Percentiles rank a stretch among this genome's conserved stretches.
Conservation (phyloP, 1,140 invertebrate species). For the Ephestia elutella region DNA sequence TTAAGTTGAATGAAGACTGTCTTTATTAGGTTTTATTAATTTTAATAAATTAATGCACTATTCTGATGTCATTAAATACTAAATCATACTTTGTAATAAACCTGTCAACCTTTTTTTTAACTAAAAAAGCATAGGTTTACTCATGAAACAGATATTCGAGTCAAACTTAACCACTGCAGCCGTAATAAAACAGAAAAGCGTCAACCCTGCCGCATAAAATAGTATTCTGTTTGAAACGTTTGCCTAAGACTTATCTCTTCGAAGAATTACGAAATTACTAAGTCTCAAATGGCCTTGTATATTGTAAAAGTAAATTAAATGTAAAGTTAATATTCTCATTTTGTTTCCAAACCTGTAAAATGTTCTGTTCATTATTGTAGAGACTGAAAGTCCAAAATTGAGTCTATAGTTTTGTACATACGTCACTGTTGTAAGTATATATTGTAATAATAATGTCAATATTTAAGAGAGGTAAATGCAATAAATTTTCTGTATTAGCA, state of each 20-base stretch:
- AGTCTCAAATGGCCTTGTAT: constrained; percentile 59
- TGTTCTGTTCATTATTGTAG: constrained; percentile 61
- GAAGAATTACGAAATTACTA: constrained; percentile 26
- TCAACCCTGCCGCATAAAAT: constrained; percentile 22
- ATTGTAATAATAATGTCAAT: constrained; percentile 58
- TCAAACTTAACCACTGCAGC: not conserved
- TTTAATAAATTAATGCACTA: no score
- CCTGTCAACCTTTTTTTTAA: not conserved
- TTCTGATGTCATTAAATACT: not conserved
- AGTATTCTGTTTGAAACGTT: constrained; percentile 16
- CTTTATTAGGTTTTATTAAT: no score
- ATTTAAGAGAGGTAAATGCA: constrained; percentile 63
- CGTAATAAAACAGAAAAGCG: not conserved
- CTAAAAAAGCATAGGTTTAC: no score
- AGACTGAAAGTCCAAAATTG: constrained; percentile 72
- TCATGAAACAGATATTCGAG: not conserved
- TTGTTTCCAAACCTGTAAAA: constrained; percentile 53
- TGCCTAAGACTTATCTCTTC: constrained; percentile 26
- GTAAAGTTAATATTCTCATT: constrained; percentile 47
- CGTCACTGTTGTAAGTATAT: constrained; percentile 66
- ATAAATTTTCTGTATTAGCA: constrained; percentile 69
- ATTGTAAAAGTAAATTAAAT: constrained; percentile 51
- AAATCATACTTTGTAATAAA: not conserved
- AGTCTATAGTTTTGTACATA: constrained; percentile 73
- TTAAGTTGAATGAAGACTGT: no score